phyloP scores from a whole-genome alignment of 2,113 vertebrate species.

The Nymphicus hollandicus region DNA sequence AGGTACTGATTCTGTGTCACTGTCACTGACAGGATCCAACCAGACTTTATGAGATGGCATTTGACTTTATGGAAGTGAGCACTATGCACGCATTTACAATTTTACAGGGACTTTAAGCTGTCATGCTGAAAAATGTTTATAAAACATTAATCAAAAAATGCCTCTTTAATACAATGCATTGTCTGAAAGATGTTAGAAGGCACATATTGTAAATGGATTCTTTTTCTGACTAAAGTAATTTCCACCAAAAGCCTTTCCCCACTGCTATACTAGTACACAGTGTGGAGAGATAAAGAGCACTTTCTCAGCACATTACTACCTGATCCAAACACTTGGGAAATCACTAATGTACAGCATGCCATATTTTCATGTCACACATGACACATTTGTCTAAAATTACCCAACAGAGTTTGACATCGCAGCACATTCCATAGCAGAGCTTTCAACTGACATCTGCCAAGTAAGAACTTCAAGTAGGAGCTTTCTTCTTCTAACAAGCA shows the following conservation, averaged over 20 bases:
- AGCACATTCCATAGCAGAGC: constrained; percentile 77
- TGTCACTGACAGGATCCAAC: constrained; percentile 79
- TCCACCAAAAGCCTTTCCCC: constrained; percentile 82
- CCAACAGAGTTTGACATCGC: constrained; percentile 88
- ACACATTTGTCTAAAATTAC: constrained; percentile 88
- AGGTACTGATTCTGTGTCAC: constrained; percentile 81
- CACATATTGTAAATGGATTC: constrained; percentile 97
- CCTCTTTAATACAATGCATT: constrained; percentile 92
- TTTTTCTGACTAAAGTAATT: constrained; percentile 93
- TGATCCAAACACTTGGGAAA: constrained; percentile 87
- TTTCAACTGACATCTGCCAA: constrained; percentile 85
- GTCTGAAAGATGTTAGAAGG: constrained; percentile 95
- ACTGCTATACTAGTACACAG: constrained; percentile 82
- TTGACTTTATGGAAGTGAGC: constrained; percentile 87
- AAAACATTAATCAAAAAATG: constrained; percentile 99
- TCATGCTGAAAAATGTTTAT: constrained; percentile 91
- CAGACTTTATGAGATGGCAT: constrained; percentile 84
- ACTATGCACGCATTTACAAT: constrained; percentile 82
- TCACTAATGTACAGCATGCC: constrained; percentile 89
- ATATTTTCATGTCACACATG: constrained; percentile 88
- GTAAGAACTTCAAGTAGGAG: constrained; percentile 72
- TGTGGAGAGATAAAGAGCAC: constrained; percentile 88
- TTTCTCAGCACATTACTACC: constrained; percentile 87
- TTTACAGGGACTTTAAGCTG: constrained; percentile 84
- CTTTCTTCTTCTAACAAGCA: constrained; percentile 80